Conservation (phyloP, 2,888 invertebrate genomes). For the Caprella mutica region DNA sequence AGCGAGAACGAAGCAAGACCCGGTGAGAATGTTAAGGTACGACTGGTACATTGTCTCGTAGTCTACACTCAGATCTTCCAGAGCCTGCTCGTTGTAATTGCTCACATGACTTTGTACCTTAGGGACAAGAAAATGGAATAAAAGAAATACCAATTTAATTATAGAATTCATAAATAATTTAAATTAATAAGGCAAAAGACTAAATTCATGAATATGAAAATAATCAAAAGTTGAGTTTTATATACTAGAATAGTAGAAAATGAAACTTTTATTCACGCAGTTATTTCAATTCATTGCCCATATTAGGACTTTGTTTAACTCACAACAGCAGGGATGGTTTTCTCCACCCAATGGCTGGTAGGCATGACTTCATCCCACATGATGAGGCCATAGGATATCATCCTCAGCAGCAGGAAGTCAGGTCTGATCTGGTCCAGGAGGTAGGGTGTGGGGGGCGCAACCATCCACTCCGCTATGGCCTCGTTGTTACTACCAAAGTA, state of each 20-base stretch:
- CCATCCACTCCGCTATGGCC: constrained; percentile 81
- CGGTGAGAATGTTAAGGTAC: constrained; percentile 89
- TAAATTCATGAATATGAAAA: too few relatives aligned
- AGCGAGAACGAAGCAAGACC: constrained; percentile 86
- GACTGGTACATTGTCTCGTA: constrained; percentile 61
- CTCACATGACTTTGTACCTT: too few relatives aligned
- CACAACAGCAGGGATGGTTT: constrained; percentile 66
- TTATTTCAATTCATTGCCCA: constrained; percentile 85
- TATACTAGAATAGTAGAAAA: too few relatives aligned
- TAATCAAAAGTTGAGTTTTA: too few relatives aligned
- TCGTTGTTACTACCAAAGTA: constrained; percentile 71
- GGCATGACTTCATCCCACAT: constrained; percentile 78
- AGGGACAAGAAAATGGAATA: too few relatives aligned
- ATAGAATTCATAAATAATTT: too few relatives aligned
- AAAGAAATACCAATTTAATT: too few relatives aligned
- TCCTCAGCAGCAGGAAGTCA: constrained; percentile 72
- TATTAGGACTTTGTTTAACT: constrained; percentile 47
- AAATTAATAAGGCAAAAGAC: too few relatives aligned
- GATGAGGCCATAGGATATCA: constrained; percentile 68
- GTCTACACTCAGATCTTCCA: constrained; percentile 2
- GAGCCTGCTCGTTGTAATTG: too few relatives aligned
- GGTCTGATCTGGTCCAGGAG: constrained; percentile 82
- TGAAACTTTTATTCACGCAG: too few relatives aligned
- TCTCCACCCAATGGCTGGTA: constrained; percentile 68
- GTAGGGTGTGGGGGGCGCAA: constrained; percentile 77